phyloP scores from a whole-genome alignment of 2,888 invertebrate species.

The Monoplex corrugatus region DNA sequence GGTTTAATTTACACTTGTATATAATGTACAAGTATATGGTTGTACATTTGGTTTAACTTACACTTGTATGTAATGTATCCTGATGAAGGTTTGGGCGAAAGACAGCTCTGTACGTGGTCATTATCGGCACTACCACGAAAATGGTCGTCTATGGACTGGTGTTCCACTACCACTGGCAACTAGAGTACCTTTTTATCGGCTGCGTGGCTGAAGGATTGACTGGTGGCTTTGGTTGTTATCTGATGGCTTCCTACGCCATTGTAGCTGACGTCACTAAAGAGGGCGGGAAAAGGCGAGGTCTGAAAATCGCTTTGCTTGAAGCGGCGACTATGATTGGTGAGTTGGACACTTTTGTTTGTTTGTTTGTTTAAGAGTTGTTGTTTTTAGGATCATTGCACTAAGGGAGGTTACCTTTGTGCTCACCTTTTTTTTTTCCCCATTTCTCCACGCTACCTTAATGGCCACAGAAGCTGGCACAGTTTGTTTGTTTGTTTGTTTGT shows the following conservation, averaged over 20 bases:
- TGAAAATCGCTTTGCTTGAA: neutral
- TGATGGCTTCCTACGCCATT: slow-evolving; percentile 1
- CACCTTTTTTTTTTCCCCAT: too few species aligned
- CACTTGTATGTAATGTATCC: neutral
- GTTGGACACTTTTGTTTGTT: too few species aligned
- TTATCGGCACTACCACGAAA: neutral
- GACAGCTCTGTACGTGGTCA: neutral
- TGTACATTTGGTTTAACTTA: neutral
- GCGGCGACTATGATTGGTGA: slow-evolving; percentile 9
- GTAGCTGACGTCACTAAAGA: slow-evolving; percentile 20
- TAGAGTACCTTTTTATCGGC: neutral
- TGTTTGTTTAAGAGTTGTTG: too few species aligned
- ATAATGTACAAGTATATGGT: too few species aligned
- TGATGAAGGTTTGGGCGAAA: neutral
- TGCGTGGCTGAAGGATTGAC: neutral
- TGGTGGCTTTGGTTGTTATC: neutral
- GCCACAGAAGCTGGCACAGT: too few species aligned
- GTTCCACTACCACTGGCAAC: slow-evolving; percentile 16
- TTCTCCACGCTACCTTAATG: too few species aligned
- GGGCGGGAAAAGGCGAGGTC: neutral
- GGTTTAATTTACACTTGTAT: too few species aligned
- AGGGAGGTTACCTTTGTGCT: too few species aligned
- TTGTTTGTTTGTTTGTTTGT: too few species aligned
- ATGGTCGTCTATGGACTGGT: neutral
- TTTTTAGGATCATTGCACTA: too few species aligned